A percentile compares a stretch with the other conserved stretches of the same genome.
Evolutionary conservation across 2,888 invertebrate species (phyloP).

Genomic region (Actias luna): DNA sequence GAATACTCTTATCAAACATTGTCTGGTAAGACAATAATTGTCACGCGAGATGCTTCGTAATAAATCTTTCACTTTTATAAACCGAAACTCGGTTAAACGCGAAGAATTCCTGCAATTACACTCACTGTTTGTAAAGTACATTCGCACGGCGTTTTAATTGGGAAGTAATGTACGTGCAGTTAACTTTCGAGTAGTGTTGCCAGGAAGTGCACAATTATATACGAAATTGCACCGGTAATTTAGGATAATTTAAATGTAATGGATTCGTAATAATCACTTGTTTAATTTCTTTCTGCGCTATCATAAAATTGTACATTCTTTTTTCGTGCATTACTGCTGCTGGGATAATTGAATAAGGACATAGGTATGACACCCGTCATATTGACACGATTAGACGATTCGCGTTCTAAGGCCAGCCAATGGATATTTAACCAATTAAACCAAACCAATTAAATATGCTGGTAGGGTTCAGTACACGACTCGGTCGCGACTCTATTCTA

Average conservation of each 20-base stretch:
- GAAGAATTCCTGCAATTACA: conserved; percentile 6
- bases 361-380: too few relatives aligned
- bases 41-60: not conserved
- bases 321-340: too few relatives aligned
- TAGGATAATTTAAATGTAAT: not conserved
- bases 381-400: too few relatives aligned
- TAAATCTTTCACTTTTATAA: conserved; percentile 1
- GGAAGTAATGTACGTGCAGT: conserved; percentile 2
- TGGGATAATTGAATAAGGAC: too few relatives aligned
- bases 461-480: too few relatives aligned
- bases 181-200: conserved; percentile 8
- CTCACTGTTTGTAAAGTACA: not conserved
- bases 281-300: too few relatives aligned
- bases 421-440: too few relatives aligned
- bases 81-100: not conserved
- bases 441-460: too few relatives aligned
- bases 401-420: too few relatives aligned
- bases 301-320: too few relatives aligned
- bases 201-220: not conserved
- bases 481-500: too few relatives aligned
- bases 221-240: not conserved
- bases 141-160: conserved; percentile 8
- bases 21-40: not conserved
- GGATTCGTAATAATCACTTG: not conserved
- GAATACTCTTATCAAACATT: not conserved